Percentiles rank a stretch among this genome's conserved stretches.
These are phyloP conservation scores for Hirtodrosophila confusa DNA, from an alignment of 2,888 invertebrate genomes.

Conservation along the genomic window DNA sequence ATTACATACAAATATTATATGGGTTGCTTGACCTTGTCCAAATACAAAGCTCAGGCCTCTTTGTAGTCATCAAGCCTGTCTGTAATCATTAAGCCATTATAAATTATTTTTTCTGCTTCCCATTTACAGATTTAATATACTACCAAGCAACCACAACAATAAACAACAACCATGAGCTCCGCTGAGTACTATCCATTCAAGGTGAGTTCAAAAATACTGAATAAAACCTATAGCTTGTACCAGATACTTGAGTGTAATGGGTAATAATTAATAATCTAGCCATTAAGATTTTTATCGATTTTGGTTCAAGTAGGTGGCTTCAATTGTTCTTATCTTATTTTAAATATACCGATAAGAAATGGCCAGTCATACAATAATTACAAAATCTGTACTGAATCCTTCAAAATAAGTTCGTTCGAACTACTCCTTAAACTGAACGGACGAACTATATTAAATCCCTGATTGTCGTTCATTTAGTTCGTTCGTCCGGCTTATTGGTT, in stretches of 20 bases:
- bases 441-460: too few relatives aligned
- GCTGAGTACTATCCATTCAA: slow-evolving; percentile 95
- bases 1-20: slow-evolving; percentile 13
- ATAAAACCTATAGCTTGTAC: neutral
- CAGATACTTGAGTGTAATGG: slow-evolving; percentile 8
- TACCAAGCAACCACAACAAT: slow-evolving; percentile 83
- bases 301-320: slow-evolving; percentile 18
- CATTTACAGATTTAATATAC: slow-evolving; percentile 60
- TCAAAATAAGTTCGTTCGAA: too few relatives aligned
- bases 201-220: slow-evolving; percentile 85
- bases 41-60: slow-evolving; percentile 16
- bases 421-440: too few relatives aligned
- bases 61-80: slow-evolving; percentile 5
- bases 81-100: slow-evolving; percentile 32
- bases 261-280: slow-evolving; percentile 27
- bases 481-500: too few relatives aligned
- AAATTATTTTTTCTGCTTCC: slow-evolving; percentile 40
- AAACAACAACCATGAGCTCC: slow-evolving; percentile 87
- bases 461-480: too few relatives aligned
- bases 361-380: too few relatives aligned
- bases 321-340: neutral
- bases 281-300: slow-evolving; percentile 13
- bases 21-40: slow-evolving; percentile 40
- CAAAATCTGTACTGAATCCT: too few relatives aligned
- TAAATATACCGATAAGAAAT: too few relatives aligned